A percentile compares a stretch with the other conserved stretches of the same genome.
Conservation (phyloP, 2,888 invertebrate genomes). For the Drosophila fungiperda region DNA sequence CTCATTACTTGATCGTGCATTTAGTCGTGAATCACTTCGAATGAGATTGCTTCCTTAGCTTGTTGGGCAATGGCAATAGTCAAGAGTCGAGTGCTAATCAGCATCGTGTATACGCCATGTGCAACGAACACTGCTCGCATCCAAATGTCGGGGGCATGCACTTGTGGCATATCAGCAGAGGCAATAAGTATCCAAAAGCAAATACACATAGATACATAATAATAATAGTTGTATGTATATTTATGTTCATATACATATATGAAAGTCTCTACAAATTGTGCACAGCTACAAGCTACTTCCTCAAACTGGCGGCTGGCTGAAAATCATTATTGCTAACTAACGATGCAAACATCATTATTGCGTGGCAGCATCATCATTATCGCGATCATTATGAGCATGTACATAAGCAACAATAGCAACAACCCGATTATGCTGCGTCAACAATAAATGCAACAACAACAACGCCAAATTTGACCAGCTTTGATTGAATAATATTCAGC, state of each 20-base stretch:
- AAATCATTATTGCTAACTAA: conserved; percentile 31
- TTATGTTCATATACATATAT: background rate
- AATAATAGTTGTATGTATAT: background rate
- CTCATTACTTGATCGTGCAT: background rate
- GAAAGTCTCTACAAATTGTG: conserved; percentile 44
- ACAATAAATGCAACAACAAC: background rate
- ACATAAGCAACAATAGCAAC: conserved; percentile 48
- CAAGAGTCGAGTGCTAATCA: conserved; percentile 52
- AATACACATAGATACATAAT: background rate
- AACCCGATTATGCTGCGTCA: conserved; percentile 41
- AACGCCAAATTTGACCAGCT: conserved; percentile 62
- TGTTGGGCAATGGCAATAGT: conserved; percentile 15
- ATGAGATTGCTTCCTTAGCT: background rate
- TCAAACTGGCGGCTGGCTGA: conserved; percentile 38
- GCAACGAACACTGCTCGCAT: conserved; percentile 63
- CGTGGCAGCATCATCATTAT: conserved; percentile 21
- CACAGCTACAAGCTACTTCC: conserved; percentile 62
- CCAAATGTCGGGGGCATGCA: conserved; percentile 34
- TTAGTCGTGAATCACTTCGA: background rate
- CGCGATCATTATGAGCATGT: conserved; percentile 32
- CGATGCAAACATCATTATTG: conserved; percentile 42
- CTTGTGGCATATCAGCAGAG: conserved; percentile 35
- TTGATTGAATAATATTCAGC: conserved; percentile 75
- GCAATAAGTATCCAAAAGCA: conserved; percentile 33
- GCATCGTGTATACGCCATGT: conserved; percentile 65